Conservation (phyloP, 2,113 vertebrate genomes). For the Equus przewalskii region DNA sequence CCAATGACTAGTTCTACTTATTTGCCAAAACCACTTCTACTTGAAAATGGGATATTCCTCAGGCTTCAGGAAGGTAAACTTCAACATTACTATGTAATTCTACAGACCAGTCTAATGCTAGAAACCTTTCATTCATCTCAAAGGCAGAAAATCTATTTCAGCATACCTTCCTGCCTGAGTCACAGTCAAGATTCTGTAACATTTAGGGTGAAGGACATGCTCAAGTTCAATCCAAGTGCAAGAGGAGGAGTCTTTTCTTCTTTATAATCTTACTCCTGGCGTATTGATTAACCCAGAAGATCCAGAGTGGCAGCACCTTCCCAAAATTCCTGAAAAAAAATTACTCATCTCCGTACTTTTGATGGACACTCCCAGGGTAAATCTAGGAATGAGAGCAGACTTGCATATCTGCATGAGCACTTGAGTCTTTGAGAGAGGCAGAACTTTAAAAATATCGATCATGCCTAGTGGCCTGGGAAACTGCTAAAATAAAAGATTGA, state of each 20-base stretch:
- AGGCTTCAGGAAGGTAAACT: background rate
- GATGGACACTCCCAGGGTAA: background rate
- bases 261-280: background rate
- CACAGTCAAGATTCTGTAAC: background rate
- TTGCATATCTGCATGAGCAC: background rate
- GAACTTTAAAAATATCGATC: background rate
- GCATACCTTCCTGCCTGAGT: background rate
- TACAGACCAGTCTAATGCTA: background rate
- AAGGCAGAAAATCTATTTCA: background rate
- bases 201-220: background rate
- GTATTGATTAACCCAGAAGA: background rate
- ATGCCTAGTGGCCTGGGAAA: background rate
- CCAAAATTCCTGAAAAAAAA: background rate
- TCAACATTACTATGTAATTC: background rate
- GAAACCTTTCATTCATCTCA: background rate
- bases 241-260: background rate
- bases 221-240: background rate
- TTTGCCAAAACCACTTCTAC: background rate
- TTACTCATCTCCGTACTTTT: background rate
- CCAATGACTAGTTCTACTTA: background rate
- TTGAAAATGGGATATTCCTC: background rate
- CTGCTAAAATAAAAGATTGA: background rate
- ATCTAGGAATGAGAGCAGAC: background rate
- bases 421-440: background rate
- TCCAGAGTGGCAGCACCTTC: background rate